These are phyloP conservation scores for Zosterops pallidus DNA, from an alignment of 2,113 vertebrate species.

Conservation along the genomic window DNA sequence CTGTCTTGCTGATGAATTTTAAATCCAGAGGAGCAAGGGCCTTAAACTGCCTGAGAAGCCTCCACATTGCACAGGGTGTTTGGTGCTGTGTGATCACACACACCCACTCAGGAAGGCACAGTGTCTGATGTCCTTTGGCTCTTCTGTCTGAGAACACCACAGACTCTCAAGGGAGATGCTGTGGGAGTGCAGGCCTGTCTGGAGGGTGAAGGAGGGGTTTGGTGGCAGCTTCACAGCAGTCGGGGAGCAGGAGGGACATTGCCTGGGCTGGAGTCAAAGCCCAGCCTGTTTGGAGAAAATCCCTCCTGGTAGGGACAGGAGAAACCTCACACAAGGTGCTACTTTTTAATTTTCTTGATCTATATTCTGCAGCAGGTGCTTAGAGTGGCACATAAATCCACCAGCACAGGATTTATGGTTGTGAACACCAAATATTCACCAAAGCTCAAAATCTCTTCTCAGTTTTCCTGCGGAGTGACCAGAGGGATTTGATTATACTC, in stretches of 20 bases:
- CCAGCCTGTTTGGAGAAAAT: background rate
- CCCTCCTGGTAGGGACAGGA: background rate
- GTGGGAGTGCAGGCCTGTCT: background rate
- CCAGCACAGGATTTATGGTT: background rate
- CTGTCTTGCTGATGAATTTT: background rate
- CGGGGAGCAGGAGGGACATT: background rate
- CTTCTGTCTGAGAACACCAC: background rate
- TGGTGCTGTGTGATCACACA: background rate
- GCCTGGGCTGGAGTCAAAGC: background rate
- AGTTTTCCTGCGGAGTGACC: background rate
- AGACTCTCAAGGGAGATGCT: rapidly evolving
- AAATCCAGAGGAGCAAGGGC: background rate
- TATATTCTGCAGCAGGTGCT: background rate
- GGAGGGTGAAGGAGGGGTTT: background rate
- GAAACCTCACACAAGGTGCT: background rate
- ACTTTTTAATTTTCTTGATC: background rate
- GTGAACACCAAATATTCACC: background rate
- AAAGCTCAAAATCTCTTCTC: background rate
- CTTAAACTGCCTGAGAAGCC: background rate
- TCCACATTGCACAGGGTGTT: rapidly evolving
- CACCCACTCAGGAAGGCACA: rapidly evolving
- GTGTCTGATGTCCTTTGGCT: background rate
- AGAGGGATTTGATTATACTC: background rate
- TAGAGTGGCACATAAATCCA: background rate
- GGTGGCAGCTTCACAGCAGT: background rate